phyloP scores from a whole-genome alignment of 2,888 invertebrate species.

The Drosophila suboccidentalis region DNA sequence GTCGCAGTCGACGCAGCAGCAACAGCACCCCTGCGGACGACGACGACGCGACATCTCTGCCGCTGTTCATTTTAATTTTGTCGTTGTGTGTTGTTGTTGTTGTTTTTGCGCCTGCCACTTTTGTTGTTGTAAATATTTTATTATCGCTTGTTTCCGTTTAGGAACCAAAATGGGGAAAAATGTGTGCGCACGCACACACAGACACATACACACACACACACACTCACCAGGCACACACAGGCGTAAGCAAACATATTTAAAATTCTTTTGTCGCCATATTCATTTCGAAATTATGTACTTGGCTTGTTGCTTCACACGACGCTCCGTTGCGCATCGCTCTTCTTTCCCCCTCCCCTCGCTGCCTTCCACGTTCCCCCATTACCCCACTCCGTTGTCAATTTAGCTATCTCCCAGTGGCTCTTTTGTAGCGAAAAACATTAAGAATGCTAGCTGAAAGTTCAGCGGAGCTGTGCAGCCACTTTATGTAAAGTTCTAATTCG shows the following conservation, averaged over 20 bases:
- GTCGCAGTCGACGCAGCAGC: slow-evolving; percentile 15
- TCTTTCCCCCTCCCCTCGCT: background rate
- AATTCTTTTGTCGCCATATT: slow-evolving; percentile 78
- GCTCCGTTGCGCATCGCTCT: slow-evolving; percentile 58
- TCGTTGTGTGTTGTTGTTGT: slow-evolving; percentile 21
- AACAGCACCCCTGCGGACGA: slow-evolving; percentile 43
- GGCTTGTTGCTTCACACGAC: slow-evolving; percentile 77
- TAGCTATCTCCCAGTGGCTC: too few relatives aligned
- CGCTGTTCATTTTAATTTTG: slow-evolving; percentile 57
- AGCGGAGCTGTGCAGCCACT: too few relatives aligned
- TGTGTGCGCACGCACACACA: slow-evolving; percentile 41
- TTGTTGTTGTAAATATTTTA: slow-evolving; percentile 75
- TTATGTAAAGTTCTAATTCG: too few relatives aligned
- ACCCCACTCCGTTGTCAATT: slow-evolving; percentile 56
- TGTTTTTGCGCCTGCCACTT: slow-evolving; percentile 37
- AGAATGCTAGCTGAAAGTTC: too few relatives aligned
- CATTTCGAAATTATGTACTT: slow-evolving; percentile 77
- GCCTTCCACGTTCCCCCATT: background rate
- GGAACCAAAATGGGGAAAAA: slow-evolving; percentile 73
- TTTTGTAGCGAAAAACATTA: too few relatives aligned
- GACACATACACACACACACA: slow-evolving; percentile 22
- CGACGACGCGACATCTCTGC: slow-evolving; percentile 28
- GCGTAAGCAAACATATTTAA: slow-evolving; percentile 61
- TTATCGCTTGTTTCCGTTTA: slow-evolving; percentile 80
- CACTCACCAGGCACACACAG: slow-evolving; percentile 21